Evolutionary conservation across 1,140 invertebrate species (phyloP).

Genomic region (Aphelinus certus): DNA sequence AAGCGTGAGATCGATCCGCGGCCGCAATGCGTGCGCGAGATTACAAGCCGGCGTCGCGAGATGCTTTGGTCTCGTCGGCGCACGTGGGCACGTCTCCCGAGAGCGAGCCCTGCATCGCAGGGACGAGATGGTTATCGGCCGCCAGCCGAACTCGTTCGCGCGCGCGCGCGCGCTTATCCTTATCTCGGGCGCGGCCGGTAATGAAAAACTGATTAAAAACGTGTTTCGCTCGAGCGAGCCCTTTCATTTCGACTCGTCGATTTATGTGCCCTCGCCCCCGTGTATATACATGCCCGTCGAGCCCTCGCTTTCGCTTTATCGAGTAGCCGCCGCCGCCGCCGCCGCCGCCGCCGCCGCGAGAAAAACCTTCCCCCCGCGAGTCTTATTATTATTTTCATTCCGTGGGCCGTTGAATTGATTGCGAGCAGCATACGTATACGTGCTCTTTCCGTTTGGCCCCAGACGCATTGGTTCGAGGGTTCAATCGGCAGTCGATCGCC

Average conservation of each 20-base stretch:
- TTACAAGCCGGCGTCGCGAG: slow-evolving; percentile 13
- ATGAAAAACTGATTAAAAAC: slow-evolving; percentile 38
- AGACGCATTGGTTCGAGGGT: slow-evolving; percentile 21
- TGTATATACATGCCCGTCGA: slow-evolving; percentile 1
- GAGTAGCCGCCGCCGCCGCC: too few relatives aligned
- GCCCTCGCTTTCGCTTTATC: neutral
- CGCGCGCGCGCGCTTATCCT: neutral
- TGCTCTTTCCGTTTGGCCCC: neutral
- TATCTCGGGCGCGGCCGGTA: slow-evolving; percentile 10
- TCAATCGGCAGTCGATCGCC: neutral
- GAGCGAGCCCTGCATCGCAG: neutral
- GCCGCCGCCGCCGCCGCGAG: too few relatives aligned
- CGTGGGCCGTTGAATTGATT: neutral
- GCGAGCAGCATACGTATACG: neutral
- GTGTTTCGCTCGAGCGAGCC: slow-evolving; percentile 5
- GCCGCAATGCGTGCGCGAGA: neutral
- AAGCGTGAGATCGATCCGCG: slow-evolving; percentile 37
- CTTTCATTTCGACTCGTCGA: too few relatives aligned
- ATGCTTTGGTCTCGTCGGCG: too few relatives aligned
- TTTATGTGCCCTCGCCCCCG: neutral
- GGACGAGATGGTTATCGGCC: slow-evolving; percentile 27
- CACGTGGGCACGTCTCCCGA: neutral
- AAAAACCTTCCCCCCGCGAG: too few relatives aligned
- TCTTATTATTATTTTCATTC: neutral
- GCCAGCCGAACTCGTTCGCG: slow-evolving; percentile 15